Percentiles rank a stretch among this genome's conserved stretches.
Conservation (phyloP, 2,888 invertebrate species). For the Notodonta dromedarius region DNA sequence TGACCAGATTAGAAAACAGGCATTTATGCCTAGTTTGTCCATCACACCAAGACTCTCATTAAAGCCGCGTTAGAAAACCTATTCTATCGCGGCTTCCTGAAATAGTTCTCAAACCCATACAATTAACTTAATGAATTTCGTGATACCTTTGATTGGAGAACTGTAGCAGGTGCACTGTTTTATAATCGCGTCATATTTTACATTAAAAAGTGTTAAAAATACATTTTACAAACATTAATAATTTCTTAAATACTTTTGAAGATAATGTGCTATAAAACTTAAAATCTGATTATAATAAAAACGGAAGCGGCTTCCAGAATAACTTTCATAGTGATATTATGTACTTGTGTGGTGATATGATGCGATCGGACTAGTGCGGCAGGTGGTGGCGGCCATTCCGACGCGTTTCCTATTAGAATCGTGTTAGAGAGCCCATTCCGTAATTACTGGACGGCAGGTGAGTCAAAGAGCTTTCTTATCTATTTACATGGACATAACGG, state of each 20-base stretch:
- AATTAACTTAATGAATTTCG: background rate
- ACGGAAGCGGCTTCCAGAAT: constrained; percentile 14
- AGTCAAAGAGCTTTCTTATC: constrained; percentile 63
- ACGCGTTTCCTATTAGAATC: constrained; percentile 78
- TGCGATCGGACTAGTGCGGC: constrained; percentile 55
- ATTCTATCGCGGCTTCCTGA: constrained; percentile 37
- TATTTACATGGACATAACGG: constrained; percentile 61
- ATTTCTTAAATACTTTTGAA: background rate
- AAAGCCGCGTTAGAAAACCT: constrained; percentile 59
- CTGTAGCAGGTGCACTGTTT: background rate
- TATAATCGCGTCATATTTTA: background rate
- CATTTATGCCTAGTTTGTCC: constrained; percentile 61
- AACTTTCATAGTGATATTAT: constrained; percentile 24
- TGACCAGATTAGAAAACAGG: constrained; percentile 26
- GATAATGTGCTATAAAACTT: constrained; percentile 3
- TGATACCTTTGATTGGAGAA: background rate
- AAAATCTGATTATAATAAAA: constrained; percentile 7
- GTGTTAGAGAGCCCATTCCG: constrained; percentile 66
- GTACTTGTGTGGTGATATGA: constrained; percentile 7
- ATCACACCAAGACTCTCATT: constrained; percentile 70
- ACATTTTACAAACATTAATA: background rate
- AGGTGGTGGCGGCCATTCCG: constrained; percentile 57
- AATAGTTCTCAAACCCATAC: background rate
- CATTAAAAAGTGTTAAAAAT: constrained; percentile 1
- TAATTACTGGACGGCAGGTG: constrained; percentile 78